Evolutionary conservation across 64 coral and sea anemone species (phyloP).

Genomic region (Acropora yongei): DNA sequence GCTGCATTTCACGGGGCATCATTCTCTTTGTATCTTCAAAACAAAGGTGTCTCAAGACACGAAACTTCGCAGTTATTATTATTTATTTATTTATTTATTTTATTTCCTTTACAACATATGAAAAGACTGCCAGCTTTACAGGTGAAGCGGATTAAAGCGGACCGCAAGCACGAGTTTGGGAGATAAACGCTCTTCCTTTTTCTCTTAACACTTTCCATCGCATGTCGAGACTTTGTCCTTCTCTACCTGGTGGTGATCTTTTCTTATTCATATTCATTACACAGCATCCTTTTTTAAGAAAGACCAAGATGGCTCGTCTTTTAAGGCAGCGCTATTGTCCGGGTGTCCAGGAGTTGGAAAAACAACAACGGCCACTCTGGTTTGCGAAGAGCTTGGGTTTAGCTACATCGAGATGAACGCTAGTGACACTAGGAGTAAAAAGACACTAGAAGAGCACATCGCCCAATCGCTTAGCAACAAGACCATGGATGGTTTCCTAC

Average conservation of each 20-base stretch:
- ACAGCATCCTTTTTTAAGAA: slow-evolving; percentile 88
- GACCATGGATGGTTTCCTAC: slow-evolving; percentile 88
- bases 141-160: too few relatives aligned
- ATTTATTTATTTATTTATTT: too few relatives aligned
- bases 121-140: too few relatives aligned
- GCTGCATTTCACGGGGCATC: too few relatives aligned
- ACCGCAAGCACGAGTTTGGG: too few relatives aligned
- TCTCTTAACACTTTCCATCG: too few relatives aligned
- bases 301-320: slow-evolving; percentile 81
- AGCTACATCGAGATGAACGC: slow-evolving; percentile 96
- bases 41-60: too few relatives aligned
- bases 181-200: too few relatives aligned
- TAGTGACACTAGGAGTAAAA: slow-evolving; percentile 91
- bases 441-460: slow-evolving; percentile 82
- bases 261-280: neutral
- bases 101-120: too few relatives aligned
- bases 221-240: too few relatives aligned
- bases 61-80: too few relatives aligned
- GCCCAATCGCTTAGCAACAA: slow-evolving; percentile 76
- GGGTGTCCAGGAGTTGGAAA: slow-evolving; percentile 94
- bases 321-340: slow-evolving; percentile 86
- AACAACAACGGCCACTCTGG: slow-evolving; percentile 90
- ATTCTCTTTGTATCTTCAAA: too few relatives aligned
- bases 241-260: neutral
- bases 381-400: slow-evolving; percentile 92